phyloP scores from a whole-genome alignment of 2,888 invertebrate species.

The Drosophila paracracens region DNA sequence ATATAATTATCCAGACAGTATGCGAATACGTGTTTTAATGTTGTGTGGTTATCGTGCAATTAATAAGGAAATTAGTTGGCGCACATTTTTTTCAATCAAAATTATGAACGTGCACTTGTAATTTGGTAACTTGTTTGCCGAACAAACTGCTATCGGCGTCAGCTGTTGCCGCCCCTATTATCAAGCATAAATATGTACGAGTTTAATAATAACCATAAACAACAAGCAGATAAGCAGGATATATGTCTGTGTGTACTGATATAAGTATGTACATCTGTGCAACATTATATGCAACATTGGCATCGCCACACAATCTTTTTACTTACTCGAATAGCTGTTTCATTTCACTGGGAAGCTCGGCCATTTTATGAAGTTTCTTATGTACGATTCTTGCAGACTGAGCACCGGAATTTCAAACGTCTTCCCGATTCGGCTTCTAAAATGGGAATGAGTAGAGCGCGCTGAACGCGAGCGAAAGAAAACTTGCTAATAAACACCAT shows the following conservation, averaged over 20 bases:
- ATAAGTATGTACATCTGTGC: neutral
- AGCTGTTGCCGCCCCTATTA: constrained; percentile 34
- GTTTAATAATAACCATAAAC: constrained; percentile 33
- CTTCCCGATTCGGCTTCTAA: constrained; percentile 42
- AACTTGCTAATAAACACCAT: constrained; percentile 26
- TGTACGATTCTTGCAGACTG: constrained; percentile 25
- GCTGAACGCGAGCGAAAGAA: constrained; percentile 38
- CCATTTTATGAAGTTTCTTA: constrained; percentile 55
- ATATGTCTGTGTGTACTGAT: constrained; percentile 12
- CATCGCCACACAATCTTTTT: constrained; percentile 37
- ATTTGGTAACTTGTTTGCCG: neutral
- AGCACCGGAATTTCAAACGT: constrained; percentile 41
- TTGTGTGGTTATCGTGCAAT: constrained; percentile 14
- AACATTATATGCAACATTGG: constrained; percentile 9
- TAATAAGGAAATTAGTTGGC: constrained; percentile 5
- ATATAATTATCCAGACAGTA: constrained; percentile 22
- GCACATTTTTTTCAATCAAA: constrained; percentile 11
- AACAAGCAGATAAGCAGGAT: constrained; percentile 57
- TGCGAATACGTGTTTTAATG: constrained; percentile 2
- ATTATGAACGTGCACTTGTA: constrained; percentile 36
- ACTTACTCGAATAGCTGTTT: constrained; percentile 78
- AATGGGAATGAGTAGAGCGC: constrained; percentile 38
- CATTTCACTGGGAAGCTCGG: constrained; percentile 72
- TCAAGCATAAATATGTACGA: constrained; percentile 30
- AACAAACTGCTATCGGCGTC: constrained; percentile 37